phyloP scores from a whole-genome alignment of 2,113 vertebrate genomes.

The Syrmaticus mikado region DNA sequence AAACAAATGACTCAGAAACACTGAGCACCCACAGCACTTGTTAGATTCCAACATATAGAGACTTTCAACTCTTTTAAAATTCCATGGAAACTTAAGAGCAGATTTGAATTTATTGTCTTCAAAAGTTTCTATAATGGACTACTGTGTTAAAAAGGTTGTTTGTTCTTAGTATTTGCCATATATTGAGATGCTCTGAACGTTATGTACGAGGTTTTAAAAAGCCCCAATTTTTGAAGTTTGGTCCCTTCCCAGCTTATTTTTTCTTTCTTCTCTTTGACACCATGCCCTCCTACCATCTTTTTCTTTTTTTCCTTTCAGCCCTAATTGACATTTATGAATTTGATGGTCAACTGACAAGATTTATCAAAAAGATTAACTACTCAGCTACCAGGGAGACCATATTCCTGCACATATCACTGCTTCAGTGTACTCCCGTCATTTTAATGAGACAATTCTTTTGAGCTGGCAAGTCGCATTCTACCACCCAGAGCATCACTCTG shows the following conservation, averaged over 20 bases:
- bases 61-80: neutral
- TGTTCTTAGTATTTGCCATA: neutral
- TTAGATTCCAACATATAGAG: neutral
- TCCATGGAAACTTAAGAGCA: neutral
- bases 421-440: constrained; percentile 31
- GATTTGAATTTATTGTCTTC: neutral
- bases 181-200: neutral
- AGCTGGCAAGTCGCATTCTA: constrained; percentile 62
- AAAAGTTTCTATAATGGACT: neutral
- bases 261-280: neutral
- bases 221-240: neutral
- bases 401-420: constrained; percentile 56
- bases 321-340: constrained; percentile 42
- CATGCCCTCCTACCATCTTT: neutral
- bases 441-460: constrained; percentile 70
- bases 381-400: constrained; percentile 45
- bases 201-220: neutral
- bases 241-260: accelerated
- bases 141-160: neutral
- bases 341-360: constrained; percentile 47
- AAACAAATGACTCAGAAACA: neutral
- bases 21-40: neutral
- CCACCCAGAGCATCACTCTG: constrained; percentile 62
- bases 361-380: constrained; percentile 47
- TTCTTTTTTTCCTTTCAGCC: neutral